Evolutionary conservation across 2,888 invertebrate genomes (phyloP).

Genomic region (Liopterus haemorrhoidalis): DNA sequence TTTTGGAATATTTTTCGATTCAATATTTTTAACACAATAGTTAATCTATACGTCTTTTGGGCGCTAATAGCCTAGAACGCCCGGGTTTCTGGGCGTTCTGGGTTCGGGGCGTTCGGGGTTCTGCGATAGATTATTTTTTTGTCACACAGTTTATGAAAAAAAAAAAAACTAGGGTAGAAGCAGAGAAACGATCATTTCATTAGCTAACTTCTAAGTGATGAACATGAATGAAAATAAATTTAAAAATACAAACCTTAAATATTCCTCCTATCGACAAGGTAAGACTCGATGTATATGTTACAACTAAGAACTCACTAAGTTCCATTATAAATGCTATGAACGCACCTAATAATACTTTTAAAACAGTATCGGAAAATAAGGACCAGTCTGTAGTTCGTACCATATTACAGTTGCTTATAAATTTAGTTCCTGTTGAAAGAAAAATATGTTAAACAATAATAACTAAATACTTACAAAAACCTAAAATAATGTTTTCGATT

Average conservation of each 20-base stretch:
- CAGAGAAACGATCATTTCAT: background rate
- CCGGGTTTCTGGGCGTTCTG: no score
- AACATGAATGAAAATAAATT: slow-evolving; percentile 8
- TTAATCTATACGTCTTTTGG: no score
- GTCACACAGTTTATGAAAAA: no score
- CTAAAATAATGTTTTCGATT: no score
- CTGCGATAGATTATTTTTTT: no score
- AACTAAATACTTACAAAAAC: no score
- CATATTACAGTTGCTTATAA: slow-evolving; percentile 47
- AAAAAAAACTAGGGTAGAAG: no score
- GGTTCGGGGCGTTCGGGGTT: no score
- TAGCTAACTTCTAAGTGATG: slow-evolving; percentile 1
- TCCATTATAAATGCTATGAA: slow-evolving; percentile 91
- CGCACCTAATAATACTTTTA: slow-evolving; percentile 70
- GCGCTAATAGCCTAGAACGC: no score
- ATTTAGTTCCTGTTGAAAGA: slow-evolving; percentile 20
- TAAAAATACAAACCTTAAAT: slow-evolving; percentile 82
- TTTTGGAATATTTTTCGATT: no score
- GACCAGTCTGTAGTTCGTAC: slow-evolving; percentile 45
- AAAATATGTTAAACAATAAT: no score
- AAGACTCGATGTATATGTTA: slow-evolving; percentile 90
- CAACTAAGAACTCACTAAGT: slow-evolving; percentile 86
- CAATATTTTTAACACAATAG: no score
- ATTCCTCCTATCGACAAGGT: slow-evolving; percentile 94
- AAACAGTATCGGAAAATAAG: slow-evolving; percentile 36